Percentiles rank a stretch among this genome's conserved stretches.
phyloP scores from a whole-genome alignment of 2,888 invertebrate genomes.

The Pandemis cinnamomeana region DNA sequence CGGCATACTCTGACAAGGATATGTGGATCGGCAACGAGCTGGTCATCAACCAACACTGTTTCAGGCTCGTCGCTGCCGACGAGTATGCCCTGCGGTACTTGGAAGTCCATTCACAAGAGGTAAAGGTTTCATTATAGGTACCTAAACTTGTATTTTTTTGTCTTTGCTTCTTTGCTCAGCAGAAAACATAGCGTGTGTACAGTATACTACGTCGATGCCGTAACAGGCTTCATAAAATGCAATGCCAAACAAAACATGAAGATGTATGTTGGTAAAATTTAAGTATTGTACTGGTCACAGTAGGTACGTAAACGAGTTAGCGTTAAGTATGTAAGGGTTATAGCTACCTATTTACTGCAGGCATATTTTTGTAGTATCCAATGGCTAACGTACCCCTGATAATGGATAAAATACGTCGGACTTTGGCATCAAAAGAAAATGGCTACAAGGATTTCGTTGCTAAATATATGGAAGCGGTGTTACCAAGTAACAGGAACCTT shows the following conservation, averaged over 20 bases:
- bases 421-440: constrained; percentile 83
- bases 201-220: no score
- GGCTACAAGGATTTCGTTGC: constrained; percentile 91
- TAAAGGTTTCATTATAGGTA: constrained; percentile 55
- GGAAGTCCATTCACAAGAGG: constrained; percentile 91
- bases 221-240: no score
- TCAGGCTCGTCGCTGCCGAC: constrained; percentile 92
- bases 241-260: no score
- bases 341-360: not conserved
- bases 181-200: not conserved
- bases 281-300: not conserved
- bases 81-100: constrained; percentile 94
- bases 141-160: no score
- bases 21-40: constrained; percentile 93
- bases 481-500: constrained; percentile 69
- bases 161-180: no score
- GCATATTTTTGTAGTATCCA: constrained; percentile 85
- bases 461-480: constrained; percentile 84
- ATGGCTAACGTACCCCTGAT: constrained; percentile 89
- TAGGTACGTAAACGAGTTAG: no score
- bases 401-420: constrained; percentile 89
- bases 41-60: constrained; percentile 90
- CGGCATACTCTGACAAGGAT: constrained; percentile 90
- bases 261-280: no score
- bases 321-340: not conserved